These are phyloP conservation scores for Drosophila cognata DNA, from an alignment of 2,888 invertebrate species.

Conservation along the genomic window DNA sequence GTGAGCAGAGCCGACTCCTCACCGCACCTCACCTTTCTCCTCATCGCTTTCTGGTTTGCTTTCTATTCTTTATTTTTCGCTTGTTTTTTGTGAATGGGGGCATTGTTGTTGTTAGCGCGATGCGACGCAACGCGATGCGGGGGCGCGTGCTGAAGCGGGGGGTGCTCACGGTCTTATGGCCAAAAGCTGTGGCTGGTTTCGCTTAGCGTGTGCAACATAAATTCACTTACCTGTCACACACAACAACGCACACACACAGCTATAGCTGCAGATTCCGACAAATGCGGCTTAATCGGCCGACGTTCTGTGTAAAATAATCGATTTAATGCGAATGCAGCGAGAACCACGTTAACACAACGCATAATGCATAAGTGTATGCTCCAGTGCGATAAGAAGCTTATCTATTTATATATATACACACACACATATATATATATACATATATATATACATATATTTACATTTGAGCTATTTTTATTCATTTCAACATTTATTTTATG, in stretches of 20 bases:
- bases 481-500: not conserved
- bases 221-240: slow-evolving; percentile 74
- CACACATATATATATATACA: not conserved
- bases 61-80: not conserved
- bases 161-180: slow-evolving; percentile 55
- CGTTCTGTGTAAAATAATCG: slow-evolving; percentile 63
- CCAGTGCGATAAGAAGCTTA: slow-evolving; percentile 1
- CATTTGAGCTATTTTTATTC: not conserved
- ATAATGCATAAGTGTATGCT: not conserved
- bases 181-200: slow-evolving; percentile 76
- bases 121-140: not conserved
- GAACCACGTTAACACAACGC: slow-evolving; percentile 12
- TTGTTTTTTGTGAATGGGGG: slow-evolving; percentile 11
- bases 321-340: slow-evolving; percentile 38
- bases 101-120: slow-evolving; percentile 34
- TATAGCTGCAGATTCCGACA: slow-evolving; percentile 29
- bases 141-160: not conserved
- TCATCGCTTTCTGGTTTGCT: slow-evolving; percentile 3
- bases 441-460: not conserved
- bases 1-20: slow-evolving; percentile 2
- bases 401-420: not conserved
- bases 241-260: slow-evolving; percentile 23
- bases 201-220: slow-evolving; percentile 76
- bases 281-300: slow-evolving; percentile 43
- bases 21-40: not conserved